phyloP scores from a whole-genome alignment of 2,888 invertebrate genomes.

The Nymphalis c-album region DNA sequence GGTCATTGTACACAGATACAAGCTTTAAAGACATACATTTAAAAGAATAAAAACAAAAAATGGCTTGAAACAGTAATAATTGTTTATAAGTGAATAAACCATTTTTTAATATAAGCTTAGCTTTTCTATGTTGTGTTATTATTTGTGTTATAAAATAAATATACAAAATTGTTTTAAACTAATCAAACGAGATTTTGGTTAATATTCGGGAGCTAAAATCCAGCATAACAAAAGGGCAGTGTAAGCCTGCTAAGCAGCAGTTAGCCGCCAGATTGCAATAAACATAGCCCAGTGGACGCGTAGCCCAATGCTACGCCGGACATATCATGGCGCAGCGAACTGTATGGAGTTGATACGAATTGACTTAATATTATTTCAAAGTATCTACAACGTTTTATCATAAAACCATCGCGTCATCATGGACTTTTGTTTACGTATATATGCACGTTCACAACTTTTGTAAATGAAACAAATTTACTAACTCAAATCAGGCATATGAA shows the following conservation, averaged over 20 bases:
- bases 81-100: no score
- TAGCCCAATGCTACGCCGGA: constrained; percentile 66
- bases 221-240: constrained; percentile 62
- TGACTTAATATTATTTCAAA: not conserved
- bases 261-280: constrained; percentile 79
- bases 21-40: no score
- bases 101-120: no score
- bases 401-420: no score
- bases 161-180: not conserved
- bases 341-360: constrained; percentile 47
- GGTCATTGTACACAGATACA: no score
- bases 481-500: no score
- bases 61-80: no score
- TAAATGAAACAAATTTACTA: no score
- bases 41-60: no score
- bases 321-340: constrained; percentile 59
- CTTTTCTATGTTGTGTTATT: no score
- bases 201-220: constrained; percentile 44
- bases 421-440: no score
- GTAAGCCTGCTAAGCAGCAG: constrained; percentile 70
- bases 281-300: constrained; percentile 74
- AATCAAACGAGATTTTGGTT: constrained; percentile 33
- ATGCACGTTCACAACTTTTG: no score
- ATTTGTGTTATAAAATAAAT: not conserved
- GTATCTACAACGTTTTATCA: not conserved